Base-by-base conservation (phyloP, 2,113 vertebrate species). In the Colossoma macropomum region DNA sequence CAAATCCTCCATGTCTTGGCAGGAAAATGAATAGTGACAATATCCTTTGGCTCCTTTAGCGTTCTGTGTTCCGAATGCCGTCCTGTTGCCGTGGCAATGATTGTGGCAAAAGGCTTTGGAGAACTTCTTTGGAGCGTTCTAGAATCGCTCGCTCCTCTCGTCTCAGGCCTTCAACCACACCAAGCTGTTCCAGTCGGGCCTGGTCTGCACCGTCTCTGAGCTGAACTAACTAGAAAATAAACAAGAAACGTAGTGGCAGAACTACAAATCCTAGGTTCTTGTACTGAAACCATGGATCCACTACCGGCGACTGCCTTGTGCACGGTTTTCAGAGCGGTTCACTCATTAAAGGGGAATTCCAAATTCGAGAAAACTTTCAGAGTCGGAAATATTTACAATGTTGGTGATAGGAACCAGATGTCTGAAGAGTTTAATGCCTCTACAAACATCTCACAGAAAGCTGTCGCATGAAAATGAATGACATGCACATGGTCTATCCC, bases 101-200 rank as follows among this genome's bases (percentile, higher is more conserved):
- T 48, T 73, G 80, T 69, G 23, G 65, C 38, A 76, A 65, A 3
- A 63, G 52, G 32, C n/a, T 78, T 54, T 21, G 63, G 17, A 94
- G 86, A 6, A 81, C 76, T 59, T 89, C 28, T 0, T 89, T 82
- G 54, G 92, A 91, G 25, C 84, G 74, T 88, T 83, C 89, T 85
- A 95, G 86, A 79, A 95, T 93, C 76, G 77, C 85, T 75, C 77
- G 89, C 88, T 95, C 94, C 81, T 95, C 94, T 73, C 63, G 65
- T 38, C 90, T 87, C 80, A 95, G 87, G 2, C 87, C 86, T 82
- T 74, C 65, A 11, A 92, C 92, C 84, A 92, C 79, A 4, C 60
- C 5, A 5, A 95, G 87, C 87, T 95, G 94, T 74, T 95, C 91
- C 21, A 83, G 86, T 75, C 88, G 45, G 65, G 89, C 41, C 72